These are phyloP conservation scores for Tachysurus vachellii DNA, from an alignment of 2,113 vertebrate species.

Conservation along the genomic window DNA sequence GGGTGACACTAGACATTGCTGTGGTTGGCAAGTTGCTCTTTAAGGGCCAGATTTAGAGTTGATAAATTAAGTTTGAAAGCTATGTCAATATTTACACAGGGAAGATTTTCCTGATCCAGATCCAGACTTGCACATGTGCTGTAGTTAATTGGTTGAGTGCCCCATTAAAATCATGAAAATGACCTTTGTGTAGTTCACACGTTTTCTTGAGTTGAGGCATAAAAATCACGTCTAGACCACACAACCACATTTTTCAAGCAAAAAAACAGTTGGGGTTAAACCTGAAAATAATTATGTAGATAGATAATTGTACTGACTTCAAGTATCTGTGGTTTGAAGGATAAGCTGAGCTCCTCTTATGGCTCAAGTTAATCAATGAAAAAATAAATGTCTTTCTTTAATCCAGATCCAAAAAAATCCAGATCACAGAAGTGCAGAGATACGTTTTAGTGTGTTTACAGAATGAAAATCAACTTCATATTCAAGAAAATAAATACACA, in stretches of 20 bases:
- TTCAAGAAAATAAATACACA: not conserved
- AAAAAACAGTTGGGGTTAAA: not conserved
- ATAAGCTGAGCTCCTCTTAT: not conserved
- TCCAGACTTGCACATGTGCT: not conserved
- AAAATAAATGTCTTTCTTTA: too few relatives aligned
- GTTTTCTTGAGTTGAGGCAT: not conserved
- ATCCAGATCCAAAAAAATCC: too few relatives aligned
- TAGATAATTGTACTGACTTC: not conserved
- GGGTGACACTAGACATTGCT: not conserved
- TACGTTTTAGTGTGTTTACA: not conserved
- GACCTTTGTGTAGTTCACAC: not conserved
- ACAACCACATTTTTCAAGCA: not conserved
- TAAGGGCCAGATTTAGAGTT: not conserved
- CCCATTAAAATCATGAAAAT: not conserved
- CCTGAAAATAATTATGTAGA: not conserved
- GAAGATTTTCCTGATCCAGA: not conserved
- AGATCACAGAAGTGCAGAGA: too few relatives aligned
- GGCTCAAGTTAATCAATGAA: not conserved
- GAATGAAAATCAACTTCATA: not conserved
- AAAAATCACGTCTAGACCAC: not conserved
- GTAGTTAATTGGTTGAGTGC: not conserved
- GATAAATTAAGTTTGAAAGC: not conserved
- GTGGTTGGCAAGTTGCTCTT: not conserved
- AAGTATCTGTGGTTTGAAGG: not conserved
- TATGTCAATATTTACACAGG: not conserved